phyloP scores from a whole-genome alignment of 2,113 vertebrate genomes.

The Kryptolebias marmoratus region DNA sequence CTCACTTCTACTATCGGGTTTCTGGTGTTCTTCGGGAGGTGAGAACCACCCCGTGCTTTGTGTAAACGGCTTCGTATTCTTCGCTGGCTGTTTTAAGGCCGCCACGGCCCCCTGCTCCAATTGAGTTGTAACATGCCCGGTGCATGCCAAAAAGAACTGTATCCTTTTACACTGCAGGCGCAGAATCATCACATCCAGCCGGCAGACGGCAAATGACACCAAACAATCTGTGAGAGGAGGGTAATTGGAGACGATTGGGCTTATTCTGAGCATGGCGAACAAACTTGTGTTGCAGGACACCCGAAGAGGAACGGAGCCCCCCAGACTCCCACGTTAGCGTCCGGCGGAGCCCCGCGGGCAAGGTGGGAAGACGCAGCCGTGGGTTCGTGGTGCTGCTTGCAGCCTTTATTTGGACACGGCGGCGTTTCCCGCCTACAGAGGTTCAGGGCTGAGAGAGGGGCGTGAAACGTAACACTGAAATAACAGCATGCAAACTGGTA shows the following conservation, averaged over 20 bases:
- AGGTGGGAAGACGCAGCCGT: constrained; percentile 54
- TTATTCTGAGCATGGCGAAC: constrained; percentile 77
- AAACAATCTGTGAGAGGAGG: constrained; percentile 77
- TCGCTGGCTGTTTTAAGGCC: constrained; percentile 34
- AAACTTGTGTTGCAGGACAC: constrained; percentile 37
- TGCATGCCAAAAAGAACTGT: constrained; percentile 42
- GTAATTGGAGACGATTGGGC: constrained; percentile 79
- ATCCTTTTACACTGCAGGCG: constrained; percentile 77
- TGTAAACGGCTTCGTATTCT: constrained; percentile 16
- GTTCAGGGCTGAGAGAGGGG: not conserved
- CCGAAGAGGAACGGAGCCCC: constrained; percentile 45
- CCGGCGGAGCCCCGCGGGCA: constrained; percentile 65
- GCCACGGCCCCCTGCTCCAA: constrained; percentile 26
- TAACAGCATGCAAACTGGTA: constrained; percentile 36
- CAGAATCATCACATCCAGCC: constrained; percentile 75
- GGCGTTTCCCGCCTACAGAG: constrained; percentile 13
- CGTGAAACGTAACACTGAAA: constrained; percentile 48
- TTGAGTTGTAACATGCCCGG: constrained; percentile 58
- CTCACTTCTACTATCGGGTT: not conserved
- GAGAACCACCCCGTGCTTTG: constrained; percentile 12
- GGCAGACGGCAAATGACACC: constrained; percentile 77
- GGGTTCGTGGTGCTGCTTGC: constrained; percentile 34
- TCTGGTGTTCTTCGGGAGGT: not conserved
- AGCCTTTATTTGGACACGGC: constrained; percentile 80
- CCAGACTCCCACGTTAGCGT: constrained; percentile 13